phyloP scores from a whole-genome alignment of 2,797 vertebrate species.

The Alcedo quadribrachys region DNA sequence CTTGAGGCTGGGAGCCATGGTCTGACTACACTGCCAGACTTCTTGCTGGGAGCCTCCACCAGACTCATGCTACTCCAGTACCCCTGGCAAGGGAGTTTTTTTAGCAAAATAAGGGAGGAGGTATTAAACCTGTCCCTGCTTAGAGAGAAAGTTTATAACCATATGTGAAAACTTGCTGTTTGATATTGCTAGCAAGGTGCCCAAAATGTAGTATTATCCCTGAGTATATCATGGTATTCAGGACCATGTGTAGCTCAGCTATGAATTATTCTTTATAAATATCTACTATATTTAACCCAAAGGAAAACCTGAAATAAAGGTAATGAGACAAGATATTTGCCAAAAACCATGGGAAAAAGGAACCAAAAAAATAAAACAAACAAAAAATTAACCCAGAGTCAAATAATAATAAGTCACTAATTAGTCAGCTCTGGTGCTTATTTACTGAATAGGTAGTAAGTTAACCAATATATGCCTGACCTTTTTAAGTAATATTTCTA shows the following conservation, averaged over 20 bases:
- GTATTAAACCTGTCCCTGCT: background rate
- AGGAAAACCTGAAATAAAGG: background rate
- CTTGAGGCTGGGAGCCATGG: background rate
- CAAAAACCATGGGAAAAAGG: background rate
- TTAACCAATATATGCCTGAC: background rate
- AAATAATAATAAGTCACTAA: background rate
- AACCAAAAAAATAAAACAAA: background rate
- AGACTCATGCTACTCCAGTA: background rate
- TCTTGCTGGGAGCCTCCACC: background rate
- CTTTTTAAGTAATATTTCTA: conserved; percentile 38
- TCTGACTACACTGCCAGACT: background rate
- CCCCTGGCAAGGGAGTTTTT: background rate
- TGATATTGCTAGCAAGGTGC: background rate
- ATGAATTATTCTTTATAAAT: conserved; percentile 52
- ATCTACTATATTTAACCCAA: conserved; percentile 25
- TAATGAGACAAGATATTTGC: background rate
- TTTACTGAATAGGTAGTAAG: background rate
- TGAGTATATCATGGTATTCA: background rate
- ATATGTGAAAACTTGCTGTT: background rate
- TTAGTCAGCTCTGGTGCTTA: conserved; percentile 18
- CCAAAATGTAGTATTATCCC: background rate
- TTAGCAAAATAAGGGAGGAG: background rate
- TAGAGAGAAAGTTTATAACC: background rate
- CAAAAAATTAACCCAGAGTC: background rate
- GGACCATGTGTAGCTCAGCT: background rate